Conservation (phyloP, 2,888 invertebrate genomes). For the Rhaphigaster nebulosa region DNA sequence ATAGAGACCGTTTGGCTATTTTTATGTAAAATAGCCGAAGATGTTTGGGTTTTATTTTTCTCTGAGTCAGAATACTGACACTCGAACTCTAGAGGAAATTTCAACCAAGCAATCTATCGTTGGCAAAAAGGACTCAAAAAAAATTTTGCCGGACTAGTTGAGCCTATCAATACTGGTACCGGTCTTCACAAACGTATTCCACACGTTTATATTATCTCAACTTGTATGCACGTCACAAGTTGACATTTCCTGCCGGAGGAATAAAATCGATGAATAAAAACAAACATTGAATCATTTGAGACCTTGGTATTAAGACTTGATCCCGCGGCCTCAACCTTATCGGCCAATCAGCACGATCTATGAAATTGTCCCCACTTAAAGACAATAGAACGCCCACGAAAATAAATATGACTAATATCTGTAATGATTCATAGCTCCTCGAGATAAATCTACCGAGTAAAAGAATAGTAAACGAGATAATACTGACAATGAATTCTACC, state of each 20-base stretch:
- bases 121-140: too few species aligned
- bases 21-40: too few species aligned
- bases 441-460: not conserved
- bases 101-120: too few species aligned
- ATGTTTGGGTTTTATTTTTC: too few species aligned
- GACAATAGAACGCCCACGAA: constrained; percentile 50
- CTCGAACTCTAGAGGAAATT: too few species aligned
- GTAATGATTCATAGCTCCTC: not conserved
- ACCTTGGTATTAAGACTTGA: constrained; percentile 44
- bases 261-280: constrained; percentile 22
- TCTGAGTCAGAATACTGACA: too few species aligned
- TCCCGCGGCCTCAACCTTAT: constrained; percentile 40
- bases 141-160: too few species aligned
- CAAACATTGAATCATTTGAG: constrained; percentile 32
- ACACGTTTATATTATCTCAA: not conserved
- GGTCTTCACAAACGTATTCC: too few species aligned
- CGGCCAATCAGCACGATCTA: constrained; percentile 45
- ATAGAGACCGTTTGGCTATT: too few species aligned
- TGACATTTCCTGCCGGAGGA: constrained; percentile 16
- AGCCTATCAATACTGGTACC: not conserved
- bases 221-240: not conserved
- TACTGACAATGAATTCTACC: not conserved
- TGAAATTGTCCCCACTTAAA: constrained; percentile 44
- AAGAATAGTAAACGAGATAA: constrained; percentile 17
- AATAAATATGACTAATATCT: constrained; percentile 42